These are phyloP conservation scores for Frieseomelitta varia DNA, from an alignment of 1,140 invertebrate genomes.

Conservation along the genomic window DNA sequence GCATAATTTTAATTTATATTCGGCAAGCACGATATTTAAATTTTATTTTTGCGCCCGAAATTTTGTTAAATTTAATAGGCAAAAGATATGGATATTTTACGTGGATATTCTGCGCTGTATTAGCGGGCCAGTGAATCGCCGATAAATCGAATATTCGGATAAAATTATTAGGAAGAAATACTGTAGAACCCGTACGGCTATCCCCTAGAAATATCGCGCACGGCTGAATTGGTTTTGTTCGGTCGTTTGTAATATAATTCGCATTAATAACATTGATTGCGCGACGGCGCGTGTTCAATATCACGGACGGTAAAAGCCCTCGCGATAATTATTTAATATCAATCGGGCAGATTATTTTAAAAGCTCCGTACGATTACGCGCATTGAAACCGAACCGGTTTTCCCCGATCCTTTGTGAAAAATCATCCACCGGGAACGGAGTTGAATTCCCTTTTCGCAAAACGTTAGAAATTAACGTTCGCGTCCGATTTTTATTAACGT, in stretches of 20 bases:
- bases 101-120: not conserved
- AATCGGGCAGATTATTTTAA: too few relatives aligned
- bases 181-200: not conserved
- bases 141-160: not conserved
- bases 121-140: not conserved
- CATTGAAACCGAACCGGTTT: not conserved
- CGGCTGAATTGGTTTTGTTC: not conserved
- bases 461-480: too few relatives aligned
- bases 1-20: not conserved
- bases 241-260: not conserved
- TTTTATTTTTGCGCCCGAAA: not conserved
- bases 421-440: not conserved
- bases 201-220: not conserved
- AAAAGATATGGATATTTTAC: not conserved
- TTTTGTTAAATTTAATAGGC: not conserved
- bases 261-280: constrained; percentile 13
- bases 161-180: not conserved
- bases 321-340: not conserved
- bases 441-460: not conserved
- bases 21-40: not conserved
- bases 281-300: not conserved
- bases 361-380: not conserved
- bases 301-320: not conserved
- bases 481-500: too few relatives aligned
- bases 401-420: not conserved